Conservation (phyloP, 2,113 vertebrate species). For the Coracopsis vasa region DNA sequence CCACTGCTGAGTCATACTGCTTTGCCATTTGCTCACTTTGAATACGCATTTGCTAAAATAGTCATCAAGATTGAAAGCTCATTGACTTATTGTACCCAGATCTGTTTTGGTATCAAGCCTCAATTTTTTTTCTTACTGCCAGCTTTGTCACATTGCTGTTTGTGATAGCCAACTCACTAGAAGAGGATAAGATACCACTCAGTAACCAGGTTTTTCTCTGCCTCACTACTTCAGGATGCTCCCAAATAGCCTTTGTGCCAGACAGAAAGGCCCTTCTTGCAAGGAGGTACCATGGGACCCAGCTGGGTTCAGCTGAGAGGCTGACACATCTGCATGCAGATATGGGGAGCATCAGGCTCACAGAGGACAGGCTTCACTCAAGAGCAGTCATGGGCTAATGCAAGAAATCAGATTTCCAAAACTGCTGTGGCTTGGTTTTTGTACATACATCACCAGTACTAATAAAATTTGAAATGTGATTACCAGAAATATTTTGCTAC, state of each 20-base stretch:
- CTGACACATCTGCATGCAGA: neutral
- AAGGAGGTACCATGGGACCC: neutral
- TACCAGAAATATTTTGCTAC: neutral
- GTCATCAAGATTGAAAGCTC: neutral
- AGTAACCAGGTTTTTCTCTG: neutral
- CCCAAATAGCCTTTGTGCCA: rapidly evolving
- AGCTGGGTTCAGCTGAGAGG: neutral
- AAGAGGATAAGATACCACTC: neutral
- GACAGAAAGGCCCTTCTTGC: neutral
- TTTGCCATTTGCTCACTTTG: conserved; percentile 21
- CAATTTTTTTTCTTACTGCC: neutral
- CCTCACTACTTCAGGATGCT: neutral
- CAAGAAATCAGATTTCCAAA: neutral
- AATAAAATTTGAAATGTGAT: neutral
- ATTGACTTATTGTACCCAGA: conserved; percentile 26
- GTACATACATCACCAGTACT: neutral
- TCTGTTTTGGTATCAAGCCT: neutral
- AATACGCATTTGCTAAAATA: neutral
- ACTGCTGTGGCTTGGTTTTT: neutral
- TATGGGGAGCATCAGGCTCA: rapidly evolving
- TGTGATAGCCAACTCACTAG: neutral
- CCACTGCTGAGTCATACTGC: conserved; percentile 47
- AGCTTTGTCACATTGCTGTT: neutral
- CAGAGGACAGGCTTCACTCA: neutral
- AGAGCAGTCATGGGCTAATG: neutral